phyloP scores from a whole-genome alignment of 2,113 vertebrate species.

The Hoplias malabaricus region DNA sequence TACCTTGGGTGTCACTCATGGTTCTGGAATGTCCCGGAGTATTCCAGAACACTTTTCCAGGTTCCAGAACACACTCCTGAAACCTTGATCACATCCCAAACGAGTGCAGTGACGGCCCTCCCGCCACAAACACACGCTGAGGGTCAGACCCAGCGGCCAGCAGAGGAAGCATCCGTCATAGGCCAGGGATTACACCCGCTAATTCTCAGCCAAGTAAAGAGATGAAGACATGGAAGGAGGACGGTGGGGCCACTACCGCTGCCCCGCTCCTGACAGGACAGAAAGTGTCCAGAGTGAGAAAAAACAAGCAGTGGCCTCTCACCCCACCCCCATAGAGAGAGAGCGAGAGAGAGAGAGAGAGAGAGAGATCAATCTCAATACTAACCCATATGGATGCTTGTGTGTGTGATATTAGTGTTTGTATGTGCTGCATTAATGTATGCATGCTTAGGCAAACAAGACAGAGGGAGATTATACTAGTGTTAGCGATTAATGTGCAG shows the following conservation, averaged over 20 bases:
- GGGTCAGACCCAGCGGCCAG: background rate
- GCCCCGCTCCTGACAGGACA: background rate
- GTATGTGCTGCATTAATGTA: background rate
- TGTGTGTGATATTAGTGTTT: slow-evolving; percentile 3
- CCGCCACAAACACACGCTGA: background rate
- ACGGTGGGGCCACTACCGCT: background rate
- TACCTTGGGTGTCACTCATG: slow-evolving; percentile 19
- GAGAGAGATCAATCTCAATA: slow-evolving; percentile 62
- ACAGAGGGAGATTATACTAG: slow-evolving; percentile 5
- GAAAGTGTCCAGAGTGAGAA: background rate
- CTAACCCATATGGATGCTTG: background rate
- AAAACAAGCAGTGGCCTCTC: background rate
- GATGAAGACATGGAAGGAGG: background rate
- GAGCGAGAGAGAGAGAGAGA: slow-evolving; percentile 55
- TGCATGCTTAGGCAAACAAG: slow-evolving; percentile 10
- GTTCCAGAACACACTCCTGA: background rate
- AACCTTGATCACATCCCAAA: slow-evolving; percentile 13
- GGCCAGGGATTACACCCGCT: background rate
- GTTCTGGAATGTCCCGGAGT: background rate
- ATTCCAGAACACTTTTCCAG: background rate
- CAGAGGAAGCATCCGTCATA: background rate
- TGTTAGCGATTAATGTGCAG: slow-evolving; percentile 11
- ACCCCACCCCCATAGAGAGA: background rate
- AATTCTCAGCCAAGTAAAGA: slow-evolving; percentile 8
- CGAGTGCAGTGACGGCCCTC: background rate